Evolutionary conservation across 2,113 vertebrate species (phyloP).

Genomic region (Megaceryle maxima): DNA sequence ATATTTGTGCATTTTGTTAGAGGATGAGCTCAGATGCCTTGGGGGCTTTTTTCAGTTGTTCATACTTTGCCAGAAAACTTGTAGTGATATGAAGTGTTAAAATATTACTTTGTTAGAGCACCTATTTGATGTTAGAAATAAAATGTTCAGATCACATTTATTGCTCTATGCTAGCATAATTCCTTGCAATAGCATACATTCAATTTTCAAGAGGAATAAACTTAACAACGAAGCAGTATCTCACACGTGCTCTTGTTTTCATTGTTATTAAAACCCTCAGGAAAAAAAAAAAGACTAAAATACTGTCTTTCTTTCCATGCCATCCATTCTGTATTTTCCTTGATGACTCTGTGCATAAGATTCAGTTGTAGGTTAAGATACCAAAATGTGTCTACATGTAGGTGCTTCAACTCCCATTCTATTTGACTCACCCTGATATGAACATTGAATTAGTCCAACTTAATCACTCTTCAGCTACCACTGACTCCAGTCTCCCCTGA

Average conservation of each 20-base stretch:
- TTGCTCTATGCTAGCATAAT: neutral
- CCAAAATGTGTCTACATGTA: neutral
- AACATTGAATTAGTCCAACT: neutral
- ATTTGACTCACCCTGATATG: neutral
- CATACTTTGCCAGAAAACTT: neutral
- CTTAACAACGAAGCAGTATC: neutral
- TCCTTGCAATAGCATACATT: neutral
- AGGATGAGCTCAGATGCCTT: neutral
- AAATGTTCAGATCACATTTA: neutral
- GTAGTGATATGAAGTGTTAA: neutral
- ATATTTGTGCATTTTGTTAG: neutral
- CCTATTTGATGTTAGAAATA: neutral
- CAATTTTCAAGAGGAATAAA: neutral
- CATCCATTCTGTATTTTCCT: neutral
- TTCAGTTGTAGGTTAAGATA: neutral
- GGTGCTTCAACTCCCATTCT: neutral
- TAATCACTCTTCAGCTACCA: neutral
- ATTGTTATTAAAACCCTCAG: neutral
- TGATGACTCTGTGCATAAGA: neutral
- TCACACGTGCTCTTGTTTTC: neutral
- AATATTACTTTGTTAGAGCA: neutral
- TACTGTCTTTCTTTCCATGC: neutral
- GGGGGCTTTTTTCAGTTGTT: neutral
- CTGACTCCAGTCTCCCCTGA: neutral
- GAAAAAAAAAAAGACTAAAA: neutral